These are phyloP conservation scores for Anguilla marmorata DNA, from an alignment of 2,797 vertebrate species.

Conservation along the genomic window DNA sequence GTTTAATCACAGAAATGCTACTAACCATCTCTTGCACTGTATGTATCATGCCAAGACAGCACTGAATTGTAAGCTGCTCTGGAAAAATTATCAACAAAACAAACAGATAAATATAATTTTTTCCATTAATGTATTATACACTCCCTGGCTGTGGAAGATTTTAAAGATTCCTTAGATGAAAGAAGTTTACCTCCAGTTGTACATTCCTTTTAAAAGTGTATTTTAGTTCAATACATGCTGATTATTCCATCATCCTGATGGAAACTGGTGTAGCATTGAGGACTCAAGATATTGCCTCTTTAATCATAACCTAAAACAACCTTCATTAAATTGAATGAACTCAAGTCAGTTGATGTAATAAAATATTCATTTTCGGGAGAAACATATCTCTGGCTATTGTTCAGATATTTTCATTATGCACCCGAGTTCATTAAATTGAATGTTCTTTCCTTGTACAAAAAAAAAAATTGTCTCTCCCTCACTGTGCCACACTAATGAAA, in stretches of 20 bases:
- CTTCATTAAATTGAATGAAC: constrained; percentile 14
- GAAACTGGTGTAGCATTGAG: constrained; percentile 1
- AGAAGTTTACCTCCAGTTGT: too few relatives aligned
- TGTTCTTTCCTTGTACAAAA: constrained; percentile 6
- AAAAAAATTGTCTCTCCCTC: constrained; percentile 18
- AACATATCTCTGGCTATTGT: constrained; percentile 21
- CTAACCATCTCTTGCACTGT: not conserved
- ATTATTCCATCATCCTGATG: constrained; percentile 14
- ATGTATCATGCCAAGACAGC: too few relatives aligned
- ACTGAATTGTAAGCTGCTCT: not conserved
- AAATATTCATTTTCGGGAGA: constrained; percentile 19
- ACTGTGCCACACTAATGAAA: constrained; percentile 21
- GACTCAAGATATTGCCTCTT: constrained; percentile 13
- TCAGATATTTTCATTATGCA: constrained; percentile 23
- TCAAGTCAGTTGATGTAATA: constrained; percentile 17
- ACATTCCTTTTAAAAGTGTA: not conserved
- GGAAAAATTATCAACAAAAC: not conserved
- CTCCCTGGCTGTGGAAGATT: not conserved
- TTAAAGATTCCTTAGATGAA: not conserved
- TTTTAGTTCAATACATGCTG: not conserved
- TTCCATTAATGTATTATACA: not conserved
- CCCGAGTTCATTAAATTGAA: constrained; percentile 23
- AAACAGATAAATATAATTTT: not conserved
- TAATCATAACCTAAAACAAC: constrained; percentile 17
- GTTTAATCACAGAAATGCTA: not conserved